Base-by-base conservation (phyloP, 1,140 invertebrate genomes). In the Drosophila yakuba region DNA sequence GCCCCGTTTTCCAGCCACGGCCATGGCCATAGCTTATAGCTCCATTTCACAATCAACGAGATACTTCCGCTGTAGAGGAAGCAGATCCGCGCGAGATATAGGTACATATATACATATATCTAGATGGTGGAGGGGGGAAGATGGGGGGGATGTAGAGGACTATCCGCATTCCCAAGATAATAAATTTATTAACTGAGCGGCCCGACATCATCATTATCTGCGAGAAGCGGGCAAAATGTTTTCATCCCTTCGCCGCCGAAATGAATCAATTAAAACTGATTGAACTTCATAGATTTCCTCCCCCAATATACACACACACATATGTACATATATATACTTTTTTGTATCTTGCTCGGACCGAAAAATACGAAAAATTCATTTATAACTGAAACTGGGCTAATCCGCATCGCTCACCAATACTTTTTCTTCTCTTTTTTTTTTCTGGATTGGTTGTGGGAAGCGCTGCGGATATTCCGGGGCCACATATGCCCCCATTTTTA, bases 251-350 rank as follows among this genome's bases (percentile, higher is more conserved):
- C 47, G 32, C 39, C 28, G 15, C 41, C 58, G 50, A 86, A 89
- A 84, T 89, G 84, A 89, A 89, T 89, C 84, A 89, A 89, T 89
- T 89, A 89, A 89, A 89, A 80, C 84, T 89, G 84, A 89, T 89
- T 89, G 84, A 89, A 83, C 80, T 83, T 48, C 66, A 89, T 89
- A 89, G 83, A 86, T 86, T 86, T 75, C 39, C 63, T 35, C 28
- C 28, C 20, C 20, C 36, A 12, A 39, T 14, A n/a, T 14, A 20
- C 12, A 20, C 1, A 5, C 7, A 32, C 28, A 32, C 7, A n/a
- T n/a, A n/a, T n/a, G n/a, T n/a, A n/a, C n/a, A n/a, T n/a, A 15
- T 15, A 32, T 32, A 15, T 15, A 15, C 23, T 50, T 50, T 51
- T 50, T 20, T 36, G 7, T 32, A 15, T 50, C n/a, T 32, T 15